A percentile compares a stretch with the other conserved stretches of the same genome.
phyloP scores from a whole-genome alignment of 2,888 invertebrate species.

The Drosophila limbata region DNA sequence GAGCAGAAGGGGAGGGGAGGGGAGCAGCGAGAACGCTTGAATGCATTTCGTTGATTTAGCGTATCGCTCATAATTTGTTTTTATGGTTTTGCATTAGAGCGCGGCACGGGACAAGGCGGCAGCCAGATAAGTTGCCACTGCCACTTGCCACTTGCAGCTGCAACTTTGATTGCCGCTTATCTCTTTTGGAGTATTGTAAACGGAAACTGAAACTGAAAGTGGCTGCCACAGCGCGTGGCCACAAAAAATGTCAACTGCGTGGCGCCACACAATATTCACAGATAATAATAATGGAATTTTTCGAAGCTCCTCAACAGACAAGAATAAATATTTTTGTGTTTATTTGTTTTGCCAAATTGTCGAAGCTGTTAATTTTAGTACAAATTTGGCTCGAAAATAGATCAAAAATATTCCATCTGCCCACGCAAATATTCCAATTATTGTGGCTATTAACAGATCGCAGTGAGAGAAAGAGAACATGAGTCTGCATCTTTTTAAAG shows the following conservation, averaged over 20 bases:
- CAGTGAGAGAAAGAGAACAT: conserved; percentile 21
- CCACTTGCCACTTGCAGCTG: conserved; percentile 20
- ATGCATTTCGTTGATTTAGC: conserved; percentile 79
- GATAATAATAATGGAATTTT: conserved; percentile 54
- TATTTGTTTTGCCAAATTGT: conserved; percentile 53
- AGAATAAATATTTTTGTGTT: conserved; percentile 37
- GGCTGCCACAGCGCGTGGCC: conserved; percentile 32
- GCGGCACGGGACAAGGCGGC: conserved; percentile 25
- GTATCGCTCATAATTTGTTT: conserved; percentile 83
- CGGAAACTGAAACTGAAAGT: conserved; percentile 57
- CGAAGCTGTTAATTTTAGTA: conserved; percentile 62
- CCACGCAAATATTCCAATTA: conserved; percentile 63
- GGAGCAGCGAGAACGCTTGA: conserved; percentile 41
- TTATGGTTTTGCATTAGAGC: conserved; percentile 81
- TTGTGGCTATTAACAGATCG: conserved; percentile 64
- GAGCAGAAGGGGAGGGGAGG: not conserved
- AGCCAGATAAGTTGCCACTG: conserved; percentile 18
- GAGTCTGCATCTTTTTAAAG: conserved; percentile 23
- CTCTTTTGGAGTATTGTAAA: conserved; percentile 2
- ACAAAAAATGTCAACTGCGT: conserved; percentile 46
- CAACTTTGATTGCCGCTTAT: conserved; percentile 50
- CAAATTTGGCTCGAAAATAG: conserved; percentile 63
- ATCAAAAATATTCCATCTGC: conserved; percentile 64
- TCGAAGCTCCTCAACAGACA: conserved; percentile 13
- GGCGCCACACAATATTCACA: conserved; percentile 42